phyloP scores from a whole-genome alignment of 2,888 invertebrate species.

The Notocelia uddmanniana region DNA sequence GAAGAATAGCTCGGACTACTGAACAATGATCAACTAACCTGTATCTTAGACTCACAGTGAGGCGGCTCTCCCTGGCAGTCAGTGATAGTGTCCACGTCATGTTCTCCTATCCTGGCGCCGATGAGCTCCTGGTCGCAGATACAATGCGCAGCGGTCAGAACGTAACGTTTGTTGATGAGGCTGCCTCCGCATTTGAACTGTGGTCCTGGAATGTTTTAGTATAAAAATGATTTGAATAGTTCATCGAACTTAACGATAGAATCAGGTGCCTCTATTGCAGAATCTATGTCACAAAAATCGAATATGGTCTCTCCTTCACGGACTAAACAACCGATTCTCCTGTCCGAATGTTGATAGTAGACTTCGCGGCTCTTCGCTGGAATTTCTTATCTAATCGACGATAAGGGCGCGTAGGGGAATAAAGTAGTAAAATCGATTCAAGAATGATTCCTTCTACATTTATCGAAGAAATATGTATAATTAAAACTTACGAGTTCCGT shows the following conservation, averaged over 20 bases:
- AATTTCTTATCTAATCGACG: too few species aligned
- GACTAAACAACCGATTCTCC: too few species aligned
- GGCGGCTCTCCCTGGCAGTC: constrained; percentile 58
- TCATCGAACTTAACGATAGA: neutral
- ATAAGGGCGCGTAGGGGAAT: too few species aligned
- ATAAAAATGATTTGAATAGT: neutral
- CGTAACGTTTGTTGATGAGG: constrained; percentile 73
- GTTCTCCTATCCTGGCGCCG: constrained; percentile 71
- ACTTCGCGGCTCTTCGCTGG: too few species aligned
- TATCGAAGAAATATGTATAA: too few species aligned
- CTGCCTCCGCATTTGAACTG: constrained; percentile 76
- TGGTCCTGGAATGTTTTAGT: constrained; percentile 43
- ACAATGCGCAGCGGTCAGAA: constrained; percentile 78
- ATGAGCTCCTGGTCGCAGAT: constrained; percentile 55
- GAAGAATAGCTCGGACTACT: too few species aligned
- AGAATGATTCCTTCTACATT: neutral
- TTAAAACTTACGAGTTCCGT: constrained; percentile 57
- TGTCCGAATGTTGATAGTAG: too few species aligned
- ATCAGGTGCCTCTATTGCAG: too few species aligned
- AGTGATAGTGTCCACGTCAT: constrained; percentile 56
- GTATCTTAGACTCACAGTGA: neutral
- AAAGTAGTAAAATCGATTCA: neutral
- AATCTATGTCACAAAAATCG: too few species aligned
- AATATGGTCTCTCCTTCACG: too few species aligned
- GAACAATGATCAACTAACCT: neutral